Conservation (phyloP, 2,113 vertebrate genomes). For the Aleadryas rufinucha region DNA sequence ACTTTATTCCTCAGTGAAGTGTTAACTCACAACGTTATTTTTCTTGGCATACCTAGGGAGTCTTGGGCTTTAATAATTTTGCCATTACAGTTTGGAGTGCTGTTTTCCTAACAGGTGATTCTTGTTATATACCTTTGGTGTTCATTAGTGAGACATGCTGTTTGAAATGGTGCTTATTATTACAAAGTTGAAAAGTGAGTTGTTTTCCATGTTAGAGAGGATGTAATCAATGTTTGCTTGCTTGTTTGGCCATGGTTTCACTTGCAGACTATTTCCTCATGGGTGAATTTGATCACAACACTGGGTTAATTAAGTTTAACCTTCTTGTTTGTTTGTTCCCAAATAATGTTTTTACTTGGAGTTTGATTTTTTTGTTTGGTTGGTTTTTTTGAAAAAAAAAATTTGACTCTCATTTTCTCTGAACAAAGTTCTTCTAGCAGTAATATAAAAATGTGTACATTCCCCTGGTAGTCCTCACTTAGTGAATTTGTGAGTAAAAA, state of each 20-base stretch:
- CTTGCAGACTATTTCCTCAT: not conserved
- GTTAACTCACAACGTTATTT: not conserved
- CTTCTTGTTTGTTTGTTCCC: not conserved
- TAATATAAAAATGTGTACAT: not conserved
- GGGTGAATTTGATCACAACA: not conserved
- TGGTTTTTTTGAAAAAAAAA: not conserved
- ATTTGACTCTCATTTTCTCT: not conserved
- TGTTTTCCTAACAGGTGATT: not conserved
- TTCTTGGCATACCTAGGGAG: not conserved
- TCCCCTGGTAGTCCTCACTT: not conserved
- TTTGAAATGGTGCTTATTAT: not conserved
- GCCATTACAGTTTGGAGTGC: not conserved
- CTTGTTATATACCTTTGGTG: not conserved
- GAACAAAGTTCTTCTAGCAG: not conserved
- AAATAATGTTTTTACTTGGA: not conserved
- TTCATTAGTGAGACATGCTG: not conserved
- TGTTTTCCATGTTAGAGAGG: not conserved
- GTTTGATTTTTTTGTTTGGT: not conserved
- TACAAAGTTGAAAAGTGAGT: not conserved
- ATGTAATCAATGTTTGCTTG: not conserved
- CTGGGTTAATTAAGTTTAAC: not conserved
- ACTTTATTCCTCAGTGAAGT: not conserved
- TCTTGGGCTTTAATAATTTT: not conserved
- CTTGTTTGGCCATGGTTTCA: not conserved
- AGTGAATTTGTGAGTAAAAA: not conserved